A percentile compares a stretch with the other conserved stretches of the same genome.
Conservation (phyloP, 2,113 vertebrate genomes). For the Hystrix cristata region DNA sequence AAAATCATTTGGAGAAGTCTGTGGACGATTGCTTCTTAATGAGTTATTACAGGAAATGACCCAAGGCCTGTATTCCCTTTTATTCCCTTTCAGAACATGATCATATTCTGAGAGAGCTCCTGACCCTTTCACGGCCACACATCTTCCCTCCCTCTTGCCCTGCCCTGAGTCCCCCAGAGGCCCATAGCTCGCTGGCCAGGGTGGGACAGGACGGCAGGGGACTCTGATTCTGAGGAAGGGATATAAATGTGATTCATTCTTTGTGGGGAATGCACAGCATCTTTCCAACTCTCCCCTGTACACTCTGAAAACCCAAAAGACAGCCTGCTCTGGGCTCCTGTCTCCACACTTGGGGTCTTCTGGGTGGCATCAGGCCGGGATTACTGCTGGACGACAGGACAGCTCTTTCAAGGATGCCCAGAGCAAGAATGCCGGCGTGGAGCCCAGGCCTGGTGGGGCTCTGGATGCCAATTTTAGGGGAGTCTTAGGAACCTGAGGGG, state of each 20-base stretch:
- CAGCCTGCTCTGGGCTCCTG: not conserved
- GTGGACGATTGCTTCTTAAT: not conserved
- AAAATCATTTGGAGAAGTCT: not conserved
- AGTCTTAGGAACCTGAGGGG: not conserved
- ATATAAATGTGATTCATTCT: not conserved
- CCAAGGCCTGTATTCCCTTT: not conserved
- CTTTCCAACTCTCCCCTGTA: constrained; percentile 31
- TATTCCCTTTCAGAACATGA: not conserved
- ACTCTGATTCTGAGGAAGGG: not conserved
- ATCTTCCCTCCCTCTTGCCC: not conserved
- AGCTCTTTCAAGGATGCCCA: constrained; percentile 53
- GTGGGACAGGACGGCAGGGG: not conserved
- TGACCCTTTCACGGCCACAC: not conserved
- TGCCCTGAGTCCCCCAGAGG: not conserved
- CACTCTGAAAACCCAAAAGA: not conserved
- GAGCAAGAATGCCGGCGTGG: not conserved
- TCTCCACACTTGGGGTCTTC: constrained; percentile 19
- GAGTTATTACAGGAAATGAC: not conserved
- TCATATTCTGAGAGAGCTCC: not conserved
- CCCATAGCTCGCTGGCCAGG: not conserved
- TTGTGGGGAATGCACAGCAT: not conserved
- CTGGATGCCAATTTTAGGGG: not conserved
- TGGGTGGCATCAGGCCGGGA: constrained; percentile 64
- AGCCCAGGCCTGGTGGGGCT: not conserved
- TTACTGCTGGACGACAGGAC: constrained; percentile 65